phyloP scores from a whole-genome alignment of 2,888 invertebrate species.

The Sarcophaga caerulescens region DNA sequence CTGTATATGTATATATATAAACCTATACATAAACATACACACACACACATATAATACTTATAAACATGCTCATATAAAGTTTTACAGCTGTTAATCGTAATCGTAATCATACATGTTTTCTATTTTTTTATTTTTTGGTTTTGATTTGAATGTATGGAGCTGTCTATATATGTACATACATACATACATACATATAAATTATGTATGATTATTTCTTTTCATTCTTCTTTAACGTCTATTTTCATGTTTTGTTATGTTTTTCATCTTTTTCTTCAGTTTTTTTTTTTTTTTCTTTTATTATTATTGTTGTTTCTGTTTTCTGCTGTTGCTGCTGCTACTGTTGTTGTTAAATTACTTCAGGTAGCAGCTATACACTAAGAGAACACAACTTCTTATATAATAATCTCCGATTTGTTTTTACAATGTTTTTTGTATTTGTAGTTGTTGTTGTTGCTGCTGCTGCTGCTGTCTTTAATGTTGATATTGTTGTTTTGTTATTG shows the following conservation, averaged over 20 bases:
- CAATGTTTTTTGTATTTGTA: background rate
- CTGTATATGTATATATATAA: background rate
- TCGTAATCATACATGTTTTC: constrained; percentile 42
- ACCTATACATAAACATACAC: constrained; percentile 1
- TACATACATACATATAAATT: constrained; percentile 1
- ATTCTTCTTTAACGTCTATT: constrained; percentile 44
- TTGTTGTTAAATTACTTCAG: constrained; percentile 53
- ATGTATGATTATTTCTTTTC: constrained; percentile 47
- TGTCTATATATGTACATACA: background rate
- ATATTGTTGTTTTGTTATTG: background rate
- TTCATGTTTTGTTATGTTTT: constrained; percentile 42
- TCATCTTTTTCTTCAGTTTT: constrained; percentile 50
- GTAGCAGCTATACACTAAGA: constrained; percentile 32
- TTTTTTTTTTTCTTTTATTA: constrained; percentile 9
- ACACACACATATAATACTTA: background rate
- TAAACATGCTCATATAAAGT: too few species aligned
- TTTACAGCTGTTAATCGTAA: constrained; percentile 4
- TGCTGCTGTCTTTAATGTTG: background rate
- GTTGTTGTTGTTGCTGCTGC: background rate
- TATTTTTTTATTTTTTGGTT: background rate
- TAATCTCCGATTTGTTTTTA: constrained; percentile 54
- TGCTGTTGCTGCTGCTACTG: constrained; percentile 22
- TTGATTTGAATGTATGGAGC: constrained; percentile 11
- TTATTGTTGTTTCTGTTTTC: constrained; percentile 21
- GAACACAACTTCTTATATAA: constrained; percentile 60